Conservation (phyloP, 2,113 vertebrate genomes). For the Stomatorhinus ivindoensis region DNA sequence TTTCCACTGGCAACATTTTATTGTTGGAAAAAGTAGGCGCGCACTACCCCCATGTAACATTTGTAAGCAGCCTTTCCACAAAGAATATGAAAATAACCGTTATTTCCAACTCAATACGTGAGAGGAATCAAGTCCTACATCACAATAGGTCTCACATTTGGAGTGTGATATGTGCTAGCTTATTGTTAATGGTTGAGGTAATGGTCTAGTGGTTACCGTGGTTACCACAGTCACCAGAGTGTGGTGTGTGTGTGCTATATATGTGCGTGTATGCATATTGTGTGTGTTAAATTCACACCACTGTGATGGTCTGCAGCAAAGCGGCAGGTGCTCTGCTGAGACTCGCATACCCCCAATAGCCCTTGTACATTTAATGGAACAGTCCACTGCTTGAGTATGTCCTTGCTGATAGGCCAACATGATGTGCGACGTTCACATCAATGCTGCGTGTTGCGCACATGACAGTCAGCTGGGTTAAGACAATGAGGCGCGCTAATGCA, state of each 20-base stretch:
- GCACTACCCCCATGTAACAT: neutral
- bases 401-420: neutral
- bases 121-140: neutral
- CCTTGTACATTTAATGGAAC: neutral
- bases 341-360: neutral
- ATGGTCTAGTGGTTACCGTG: neutral
- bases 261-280: neutral
- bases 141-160: neutral
- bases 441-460: neutral
- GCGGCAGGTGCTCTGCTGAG: neutral
- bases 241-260: neutral
- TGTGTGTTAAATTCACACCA: neutral
- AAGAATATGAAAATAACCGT: neutral
- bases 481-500: neutral
- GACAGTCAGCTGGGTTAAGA: neutral
- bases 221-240: neutral
- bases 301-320: neutral
- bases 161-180: neutral
- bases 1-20: slow-evolving; percentile 4
- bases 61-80: neutral
- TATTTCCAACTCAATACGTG: neutral
- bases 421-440: neutral
- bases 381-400: neutral
- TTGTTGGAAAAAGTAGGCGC: slow-evolving; percentile 9
- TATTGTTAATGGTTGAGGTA: neutral